A percentile compares a stretch with the other conserved stretches of the same genome.
Evolutionary conservation across 2,113 vertebrate genomes (phyloP).

Genomic region (Lontra canadensis): DNA sequence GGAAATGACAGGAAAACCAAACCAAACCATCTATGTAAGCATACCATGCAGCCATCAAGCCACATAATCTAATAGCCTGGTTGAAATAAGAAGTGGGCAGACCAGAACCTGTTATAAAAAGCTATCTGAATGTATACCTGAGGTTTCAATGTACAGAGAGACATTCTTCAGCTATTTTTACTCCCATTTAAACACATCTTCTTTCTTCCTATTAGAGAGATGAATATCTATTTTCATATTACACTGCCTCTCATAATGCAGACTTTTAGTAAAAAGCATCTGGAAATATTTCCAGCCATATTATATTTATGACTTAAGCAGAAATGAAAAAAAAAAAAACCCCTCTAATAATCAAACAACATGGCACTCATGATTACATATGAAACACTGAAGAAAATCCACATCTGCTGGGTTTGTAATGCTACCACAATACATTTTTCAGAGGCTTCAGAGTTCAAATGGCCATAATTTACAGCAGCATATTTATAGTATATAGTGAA

Average conservation of each 20-base stretch:
- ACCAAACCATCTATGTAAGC: neutral
- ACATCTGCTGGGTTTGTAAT: neutral
- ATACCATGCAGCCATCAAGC: neutral
- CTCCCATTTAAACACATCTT: neutral
- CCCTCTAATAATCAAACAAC: neutral
- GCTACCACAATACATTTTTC: neutral
- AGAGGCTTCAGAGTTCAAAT: neutral
- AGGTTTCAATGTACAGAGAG: neutral
- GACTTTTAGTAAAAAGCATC: neutral
- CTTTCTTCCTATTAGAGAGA: constrained; percentile 12
- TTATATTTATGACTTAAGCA: neutral
- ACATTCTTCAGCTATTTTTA: neutral
- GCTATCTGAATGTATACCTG: neutral
- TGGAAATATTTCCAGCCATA: neutral
- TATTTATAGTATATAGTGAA: accelerated
- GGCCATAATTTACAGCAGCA: accelerated
- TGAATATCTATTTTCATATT: constrained; percentile 1
- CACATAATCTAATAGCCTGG: neutral
- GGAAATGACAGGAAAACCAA: constrained; percentile 37
- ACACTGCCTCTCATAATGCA: neutral
- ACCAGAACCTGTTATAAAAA: neutral
- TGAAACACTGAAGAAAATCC: neutral
- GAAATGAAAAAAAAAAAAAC: constrained; percentile 23
- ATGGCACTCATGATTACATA: neutral
- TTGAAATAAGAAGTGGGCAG: neutral